A percentile compares a stretch with the other conserved stretches of the same genome.
Evolutionary conservation across 2,113 vertebrate species (phyloP).

Genomic region (Callorhinus ursinus): DNA sequence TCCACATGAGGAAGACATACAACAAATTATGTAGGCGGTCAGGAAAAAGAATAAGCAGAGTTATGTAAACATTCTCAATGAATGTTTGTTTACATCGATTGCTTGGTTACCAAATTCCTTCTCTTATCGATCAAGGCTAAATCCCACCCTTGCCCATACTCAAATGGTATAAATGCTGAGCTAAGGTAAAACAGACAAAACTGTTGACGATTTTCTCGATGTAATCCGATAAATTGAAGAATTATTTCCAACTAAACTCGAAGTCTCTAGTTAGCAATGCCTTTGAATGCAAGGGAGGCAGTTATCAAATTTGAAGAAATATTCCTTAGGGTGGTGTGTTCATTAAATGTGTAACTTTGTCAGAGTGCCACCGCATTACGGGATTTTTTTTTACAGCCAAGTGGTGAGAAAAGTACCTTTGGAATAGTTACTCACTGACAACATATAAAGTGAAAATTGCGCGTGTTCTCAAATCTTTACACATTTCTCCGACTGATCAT

Average conservation of each 20-base stretch:
- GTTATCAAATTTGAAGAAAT: slow-evolving; percentile 83
- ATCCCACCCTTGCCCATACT: not conserved
- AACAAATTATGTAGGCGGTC: not conserved
- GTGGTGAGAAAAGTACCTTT: slow-evolving; percentile 87
- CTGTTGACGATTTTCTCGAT: not conserved
- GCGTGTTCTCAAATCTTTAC: slow-evolving; percentile 88
- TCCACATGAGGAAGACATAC: not conserved
- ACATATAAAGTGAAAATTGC: slow-evolving; percentile 90
- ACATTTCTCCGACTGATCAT: slow-evolving; percentile 88
- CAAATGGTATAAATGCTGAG: not conserved
- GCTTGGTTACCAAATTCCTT: not conserved
- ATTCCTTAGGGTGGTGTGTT: slow-evolving; percentile 85
- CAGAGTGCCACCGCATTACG: slow-evolving; percentile 74
- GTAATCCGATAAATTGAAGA: not conserved
- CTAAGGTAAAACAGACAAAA: not conserved
- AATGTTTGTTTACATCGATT: not conserved
- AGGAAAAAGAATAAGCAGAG: not conserved
- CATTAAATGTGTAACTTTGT: slow-evolving; percentile 93
- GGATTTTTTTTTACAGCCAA: slow-evolving; percentile 76
- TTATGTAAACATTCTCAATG: not conserved
- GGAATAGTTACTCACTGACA: slow-evolving; percentile 85
- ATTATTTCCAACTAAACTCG: slow-evolving; percentile 40
- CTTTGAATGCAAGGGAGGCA: slow-evolving; percentile 65
- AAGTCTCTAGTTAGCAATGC: slow-evolving; percentile 65
- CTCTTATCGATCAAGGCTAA: not conserved